These are phyloP conservation scores for Alligator mississippiensis DNA, from an alignment of 2,113 vertebrate genomes.

Conservation along the genomic window DNA sequence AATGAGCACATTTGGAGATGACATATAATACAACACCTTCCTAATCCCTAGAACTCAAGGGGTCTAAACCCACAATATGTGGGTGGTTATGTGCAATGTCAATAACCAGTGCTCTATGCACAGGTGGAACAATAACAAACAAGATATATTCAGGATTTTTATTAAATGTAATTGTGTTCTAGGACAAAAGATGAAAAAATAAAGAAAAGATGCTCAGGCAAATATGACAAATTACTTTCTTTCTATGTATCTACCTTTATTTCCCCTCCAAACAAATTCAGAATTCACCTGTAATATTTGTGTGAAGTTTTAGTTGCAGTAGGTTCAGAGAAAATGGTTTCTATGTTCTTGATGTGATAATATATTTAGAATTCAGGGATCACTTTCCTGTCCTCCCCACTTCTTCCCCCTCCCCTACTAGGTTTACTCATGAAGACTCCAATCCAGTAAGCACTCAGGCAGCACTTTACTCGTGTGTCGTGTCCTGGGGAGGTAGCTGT, in stretches of 20 bases:
- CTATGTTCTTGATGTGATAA: not conserved
- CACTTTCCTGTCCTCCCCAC: too few relatives aligned
- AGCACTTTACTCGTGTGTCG: not conserved
- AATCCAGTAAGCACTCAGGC: not conserved
- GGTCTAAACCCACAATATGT: too few relatives aligned
- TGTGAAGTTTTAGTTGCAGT: not conserved
- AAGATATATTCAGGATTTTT: not conserved
- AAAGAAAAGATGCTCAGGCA: not conserved
- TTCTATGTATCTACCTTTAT: accelerated
- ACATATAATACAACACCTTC: not conserved
- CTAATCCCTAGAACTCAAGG: not conserved
- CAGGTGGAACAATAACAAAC: accelerated
- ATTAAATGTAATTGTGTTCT: not conserved
- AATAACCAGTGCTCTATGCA: accelerated
- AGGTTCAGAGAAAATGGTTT: not conserved
- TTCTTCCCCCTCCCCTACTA: not conserved
- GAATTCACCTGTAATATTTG: accelerated
- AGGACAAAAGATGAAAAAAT: not conserved
- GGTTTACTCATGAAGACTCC: not conserved
- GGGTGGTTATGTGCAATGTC: not conserved
- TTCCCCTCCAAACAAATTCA: not conserved
- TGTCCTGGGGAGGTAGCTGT: not conserved
- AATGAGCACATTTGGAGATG: not conserved
- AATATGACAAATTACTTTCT: not conserved
- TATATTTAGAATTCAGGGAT: not conserved